Evolutionary conservation across 1,140 invertebrate genomes (phyloP), one percentile per base, ranked within the genome.

Genomic region (Lepidurus packardi): DNA sequence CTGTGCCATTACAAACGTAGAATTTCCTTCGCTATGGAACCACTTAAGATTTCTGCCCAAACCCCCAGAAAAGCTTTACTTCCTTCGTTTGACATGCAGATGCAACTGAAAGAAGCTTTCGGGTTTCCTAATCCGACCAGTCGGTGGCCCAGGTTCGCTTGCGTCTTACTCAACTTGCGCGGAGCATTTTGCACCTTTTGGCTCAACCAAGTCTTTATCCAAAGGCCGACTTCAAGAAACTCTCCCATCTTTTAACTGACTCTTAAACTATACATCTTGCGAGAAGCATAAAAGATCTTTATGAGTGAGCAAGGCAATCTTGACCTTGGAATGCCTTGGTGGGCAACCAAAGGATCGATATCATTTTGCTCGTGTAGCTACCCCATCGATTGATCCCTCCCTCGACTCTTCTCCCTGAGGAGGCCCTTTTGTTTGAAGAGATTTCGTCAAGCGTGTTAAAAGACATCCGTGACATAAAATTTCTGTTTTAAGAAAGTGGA

Each of bases 311-410:
- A 13, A 21, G 1, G 53, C 53, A 13, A 65, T 65, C 53, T 65
- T 65, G 53, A 65, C 53, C 53, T 65, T 65, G 53, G 21, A 65
- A n/a, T 7, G 9, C 53, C 16, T 65, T 16, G 34, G 74, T 75
- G 74, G 41, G 25, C 21, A 8, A 77, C 43, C 43, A 77, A 41
- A 53, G 25, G 76, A 45, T 47, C 41, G 47, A 45, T 53, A 77
- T 77, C 6, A n/a, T 21, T 25, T n/a, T 65, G 53, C 53, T 65
- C 53, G n/a, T 65, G 53, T 65, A 65, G 21, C 53, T 21, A n/a
- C 74, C 45, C 11, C 44, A 34, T 41, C 42, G 43, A 43, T 45
- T 77, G 25, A 21, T 77, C 13, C 42, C 21, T 10, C 42, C 42
- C 25, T 77, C 43, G 21, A 45, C 44, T 45, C 11, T 77, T 45